Evolutionary conservation across 2,113 vertebrate species (phyloP).

Genomic region (Myrmophylax atrothorax): DNA sequence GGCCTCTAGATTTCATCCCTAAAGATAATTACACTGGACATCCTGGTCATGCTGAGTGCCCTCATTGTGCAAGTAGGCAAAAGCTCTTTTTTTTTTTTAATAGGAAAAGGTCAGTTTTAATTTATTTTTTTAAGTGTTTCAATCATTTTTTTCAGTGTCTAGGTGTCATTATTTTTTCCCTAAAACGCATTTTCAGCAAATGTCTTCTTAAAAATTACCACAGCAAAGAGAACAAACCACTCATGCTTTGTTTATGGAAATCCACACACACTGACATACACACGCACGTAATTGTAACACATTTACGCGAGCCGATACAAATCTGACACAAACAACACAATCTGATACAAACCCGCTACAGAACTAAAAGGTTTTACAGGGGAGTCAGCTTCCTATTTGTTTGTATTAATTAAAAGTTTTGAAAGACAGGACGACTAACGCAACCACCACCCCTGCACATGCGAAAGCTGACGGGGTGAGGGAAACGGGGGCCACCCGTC

Average conservation of each 20-base stretch:
- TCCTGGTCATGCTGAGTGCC: background rate
- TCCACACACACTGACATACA: background rate
- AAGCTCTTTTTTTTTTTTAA: background rate
- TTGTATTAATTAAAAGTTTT: conserved; percentile 40
- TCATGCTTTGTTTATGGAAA: background rate
- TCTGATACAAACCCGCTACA: background rate
- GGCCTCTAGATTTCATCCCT: background rate
- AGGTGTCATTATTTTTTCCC: background rate
- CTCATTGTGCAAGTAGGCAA: background rate
- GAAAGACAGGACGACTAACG: background rate
- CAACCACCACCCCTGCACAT: rapidly evolving
- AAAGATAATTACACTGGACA: background rate
- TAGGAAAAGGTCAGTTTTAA: background rate
- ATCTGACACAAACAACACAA: background rate
- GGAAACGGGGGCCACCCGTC: rapidly evolving
- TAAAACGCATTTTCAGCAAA: background rate
- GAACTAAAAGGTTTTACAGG: background rate
- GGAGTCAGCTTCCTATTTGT: background rate
- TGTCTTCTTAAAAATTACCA: background rate
- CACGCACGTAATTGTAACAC: background rate
- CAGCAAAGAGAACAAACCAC: background rate
- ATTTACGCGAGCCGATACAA: background rate
- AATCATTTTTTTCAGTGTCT: background rate
- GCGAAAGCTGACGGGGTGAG: no score
- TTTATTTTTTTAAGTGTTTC: background rate